Evolutionary conservation across 1,140 invertebrate species (phyloP).

Genomic region (Drosophila triauraria): DNA sequence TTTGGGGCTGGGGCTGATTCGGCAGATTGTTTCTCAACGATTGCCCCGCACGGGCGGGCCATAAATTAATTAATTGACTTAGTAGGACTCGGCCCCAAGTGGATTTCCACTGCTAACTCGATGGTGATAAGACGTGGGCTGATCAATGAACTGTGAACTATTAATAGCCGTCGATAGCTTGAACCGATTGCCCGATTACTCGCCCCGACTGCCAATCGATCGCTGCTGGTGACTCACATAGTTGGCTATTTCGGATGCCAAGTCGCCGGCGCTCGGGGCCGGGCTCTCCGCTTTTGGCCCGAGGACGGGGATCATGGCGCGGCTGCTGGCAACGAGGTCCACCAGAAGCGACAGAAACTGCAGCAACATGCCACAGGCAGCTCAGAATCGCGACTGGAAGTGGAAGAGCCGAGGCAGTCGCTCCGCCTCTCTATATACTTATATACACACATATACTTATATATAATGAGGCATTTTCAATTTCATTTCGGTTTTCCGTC

Average conservation of each 20-base stretch:
- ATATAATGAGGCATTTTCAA: constrained; percentile 54
- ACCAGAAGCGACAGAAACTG: constrained; percentile 54
- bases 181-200: neutral
- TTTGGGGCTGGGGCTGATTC: constrained; percentile 19
- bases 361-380: constrained; percentile 73
- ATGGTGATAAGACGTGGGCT: constrained; percentile 29
- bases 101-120: constrained; percentile 51
- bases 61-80: constrained; percentile 82
- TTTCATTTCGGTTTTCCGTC: constrained; percentile 46
- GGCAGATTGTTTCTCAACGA: constrained; percentile 66
- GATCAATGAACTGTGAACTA: constrained; percentile 52
- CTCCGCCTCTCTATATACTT: constrained; percentile 5
- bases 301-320: constrained; percentile 42
- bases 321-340: constrained; percentile 54
- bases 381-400: constrained; percentile 68
- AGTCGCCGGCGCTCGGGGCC: constrained; percentile 31
- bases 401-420: constrained; percentile 31
- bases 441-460: constrained; percentile 8
- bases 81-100: constrained; percentile 57
- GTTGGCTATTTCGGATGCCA: constrained; percentile 75
- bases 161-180: constrained; percentile 45
- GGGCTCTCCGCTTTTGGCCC: constrained; percentile 37
- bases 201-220: neutral
- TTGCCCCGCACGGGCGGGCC: constrained; percentile 58
- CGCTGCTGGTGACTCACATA: constrained; percentile 59